Percentiles rank a stretch among this genome's conserved stretches.
Evolutionary conservation across 2,797 vertebrate species (phyloP).

Genomic region (Chelmon rostratus): DNA sequence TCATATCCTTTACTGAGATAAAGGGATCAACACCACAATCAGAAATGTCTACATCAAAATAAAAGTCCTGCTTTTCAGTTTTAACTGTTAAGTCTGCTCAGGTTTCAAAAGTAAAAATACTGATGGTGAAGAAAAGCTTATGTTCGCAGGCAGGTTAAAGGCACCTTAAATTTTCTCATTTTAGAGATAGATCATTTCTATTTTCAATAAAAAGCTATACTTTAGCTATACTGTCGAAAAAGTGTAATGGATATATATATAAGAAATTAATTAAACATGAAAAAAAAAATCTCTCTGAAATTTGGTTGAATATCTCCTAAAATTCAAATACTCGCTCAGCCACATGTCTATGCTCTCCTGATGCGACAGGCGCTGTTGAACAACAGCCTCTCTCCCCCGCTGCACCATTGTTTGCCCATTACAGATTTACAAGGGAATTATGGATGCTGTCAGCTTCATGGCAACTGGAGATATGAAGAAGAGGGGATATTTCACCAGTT

Average conservation of each 20-base stretch:
- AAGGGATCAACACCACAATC: neutral
- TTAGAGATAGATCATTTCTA: no score
- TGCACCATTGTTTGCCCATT: conserved; percentile 35
- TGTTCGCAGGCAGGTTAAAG: no score
- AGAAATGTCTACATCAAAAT: neutral
- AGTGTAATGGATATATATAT: no score
- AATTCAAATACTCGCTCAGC: neutral
- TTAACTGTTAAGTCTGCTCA: neutral
- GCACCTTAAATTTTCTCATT: no score
- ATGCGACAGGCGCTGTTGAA: conserved; percentile 16
- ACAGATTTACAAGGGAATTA: conserved; percentile 53
- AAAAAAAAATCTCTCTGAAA: neutral
- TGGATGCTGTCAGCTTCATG: conserved; percentile 42
- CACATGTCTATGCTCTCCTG: neutral
- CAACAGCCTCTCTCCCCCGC: conserved; percentile 25
- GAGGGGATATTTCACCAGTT: conserved; percentile 32
- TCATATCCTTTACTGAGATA: neutral
- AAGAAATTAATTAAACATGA: neutral
- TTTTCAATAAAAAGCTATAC: neutral
- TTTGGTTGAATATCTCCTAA: neutral
- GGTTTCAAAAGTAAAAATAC: neutral
- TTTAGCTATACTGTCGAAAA: no score
- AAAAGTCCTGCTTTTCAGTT: neutral
- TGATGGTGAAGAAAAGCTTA: neutral
- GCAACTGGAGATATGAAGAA: conserved; percentile 18